Evolutionary conservation across 1,140 invertebrate species (phyloP).

Genomic region (Euura lappo): DNA sequence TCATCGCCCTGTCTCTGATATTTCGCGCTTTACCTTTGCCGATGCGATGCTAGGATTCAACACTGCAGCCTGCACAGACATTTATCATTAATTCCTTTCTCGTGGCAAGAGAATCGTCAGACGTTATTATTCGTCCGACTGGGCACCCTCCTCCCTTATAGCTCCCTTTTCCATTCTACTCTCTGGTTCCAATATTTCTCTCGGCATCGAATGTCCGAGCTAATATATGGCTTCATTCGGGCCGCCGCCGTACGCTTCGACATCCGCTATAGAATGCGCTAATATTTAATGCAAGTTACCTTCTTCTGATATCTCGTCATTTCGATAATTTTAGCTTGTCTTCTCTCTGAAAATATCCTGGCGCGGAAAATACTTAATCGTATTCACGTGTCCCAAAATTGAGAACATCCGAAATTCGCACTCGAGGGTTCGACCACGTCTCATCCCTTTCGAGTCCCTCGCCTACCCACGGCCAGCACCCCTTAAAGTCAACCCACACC

Average conservation of each 20-base stretch:
- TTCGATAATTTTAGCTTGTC: too few relatives aligned
- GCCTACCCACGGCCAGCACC: background rate
- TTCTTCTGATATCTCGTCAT: too few relatives aligned
- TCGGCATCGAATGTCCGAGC: slow-evolving; percentile 48
- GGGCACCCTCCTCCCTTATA: background rate
- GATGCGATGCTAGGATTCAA: background rate
- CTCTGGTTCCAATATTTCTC: slow-evolving; percentile 58
- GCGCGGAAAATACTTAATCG: too few relatives aligned
- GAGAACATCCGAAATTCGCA: background rate
- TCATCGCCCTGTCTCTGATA: background rate
- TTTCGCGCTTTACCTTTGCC: background rate
- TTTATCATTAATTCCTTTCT: slow-evolving; percentile 7
- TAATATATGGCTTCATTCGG: slow-evolving; percentile 57
- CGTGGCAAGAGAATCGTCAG: slow-evolving; percentile 5
- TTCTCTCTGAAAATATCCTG: too few relatives aligned
- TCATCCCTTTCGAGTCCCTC: background rate
- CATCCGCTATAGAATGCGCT: too few relatives aligned
- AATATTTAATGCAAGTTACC: too few relatives aligned
- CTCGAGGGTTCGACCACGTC: background rate
- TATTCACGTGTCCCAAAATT: too few relatives aligned
- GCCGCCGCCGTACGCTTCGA: background rate
- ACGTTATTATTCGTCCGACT: slow-evolving; percentile 8
- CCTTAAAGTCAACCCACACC: background rate
- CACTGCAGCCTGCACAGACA: background rate
- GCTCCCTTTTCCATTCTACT: slow-evolving; percentile 27